Conservation (phyloP, 2,888 invertebrate genomes). For the Pristionchus exspectatus region DNA sequence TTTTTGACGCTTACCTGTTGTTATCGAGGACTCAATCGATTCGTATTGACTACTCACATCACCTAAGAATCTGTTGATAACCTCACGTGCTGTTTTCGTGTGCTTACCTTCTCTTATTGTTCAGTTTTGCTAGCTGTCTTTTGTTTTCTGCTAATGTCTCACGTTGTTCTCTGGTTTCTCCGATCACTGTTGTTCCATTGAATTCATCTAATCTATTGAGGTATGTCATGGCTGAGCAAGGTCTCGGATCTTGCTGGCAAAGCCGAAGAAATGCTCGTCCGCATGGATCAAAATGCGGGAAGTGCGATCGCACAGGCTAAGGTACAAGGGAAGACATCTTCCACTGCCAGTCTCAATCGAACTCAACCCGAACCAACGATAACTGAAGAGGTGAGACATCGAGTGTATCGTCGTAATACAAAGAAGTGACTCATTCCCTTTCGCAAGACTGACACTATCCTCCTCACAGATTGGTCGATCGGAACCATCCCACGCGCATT, state of each 20-base stretch:
- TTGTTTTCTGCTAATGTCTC: not conserved
- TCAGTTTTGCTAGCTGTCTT: not conserved
- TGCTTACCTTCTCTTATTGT: not conserved
- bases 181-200: not conserved
- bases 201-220: not conserved
- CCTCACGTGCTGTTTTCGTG: slow-evolving; percentile 26
- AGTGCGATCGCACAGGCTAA: slow-evolving; percentile 80
- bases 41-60: not conserved
- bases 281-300: slow-evolving; percentile 87
- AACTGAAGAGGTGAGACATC: slow-evolving; percentile 51
- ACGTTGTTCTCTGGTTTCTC: not conserved
- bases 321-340: slow-evolving; percentile 9
- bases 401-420: slow-evolving; percentile 17
- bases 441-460: slow-evolving; percentile 41
- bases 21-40: not conserved
- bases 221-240: slow-evolving; percentile 73
- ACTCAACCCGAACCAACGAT: not conserved
- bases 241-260: slow-evolving; percentile 68
- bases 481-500: slow-evolving; percentile 53
- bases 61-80: not conserved
- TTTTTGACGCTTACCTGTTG: not conserved
- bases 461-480: slow-evolving; percentile 41
- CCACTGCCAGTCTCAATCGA: slow-evolving; percentile 38
- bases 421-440: slow-evolving; percentile 31
- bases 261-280: slow-evolving; percentile 83